phyloP scores from a whole-genome alignment of 2,888 invertebrate species.

The Listrodromus nycthemerus region DNA sequence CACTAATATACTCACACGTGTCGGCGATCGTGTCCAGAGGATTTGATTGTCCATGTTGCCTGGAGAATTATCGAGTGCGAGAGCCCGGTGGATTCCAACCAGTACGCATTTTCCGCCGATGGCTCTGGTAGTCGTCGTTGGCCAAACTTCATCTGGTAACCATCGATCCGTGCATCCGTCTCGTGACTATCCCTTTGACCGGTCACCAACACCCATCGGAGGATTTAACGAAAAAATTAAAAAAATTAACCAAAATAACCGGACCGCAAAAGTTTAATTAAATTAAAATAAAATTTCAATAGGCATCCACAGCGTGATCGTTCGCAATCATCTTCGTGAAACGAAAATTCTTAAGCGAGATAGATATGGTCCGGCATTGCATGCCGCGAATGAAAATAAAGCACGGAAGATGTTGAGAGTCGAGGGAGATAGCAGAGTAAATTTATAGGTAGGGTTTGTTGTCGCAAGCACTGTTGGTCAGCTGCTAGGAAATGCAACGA shows the following conservation, averaged over 20 bases:
- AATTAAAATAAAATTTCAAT: neutral
- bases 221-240: neutral
- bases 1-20: constrained; percentile 81
- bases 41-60: constrained; percentile 81
- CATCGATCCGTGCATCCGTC: constrained; percentile 31
- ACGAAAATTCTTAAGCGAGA: neutral
- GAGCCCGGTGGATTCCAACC: constrained; percentile 45
- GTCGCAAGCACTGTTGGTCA: constrained; percentile 40
- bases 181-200: constrained; percentile 38
- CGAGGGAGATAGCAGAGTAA: constrained; percentile 17
- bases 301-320: neutral
- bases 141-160: constrained; percentile 33
- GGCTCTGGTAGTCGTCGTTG: constrained; percentile 43
- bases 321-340: neutral
- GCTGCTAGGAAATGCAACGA: constrained; percentile 36
- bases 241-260: neutral
- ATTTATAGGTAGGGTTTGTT: constrained; percentile 34
- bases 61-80: constrained; percentile 79
- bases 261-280: neutral
- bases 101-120: constrained; percentile 46
- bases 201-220: constrained; percentile 23
- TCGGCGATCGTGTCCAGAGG: constrained; percentile 81
- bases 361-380: neutral
- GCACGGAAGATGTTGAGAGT: neutral
- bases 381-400: neutral